Evolutionary conservation across 37 sponge, comb jelly and placozoan genomes (phyloP), one percentile per base, ranked within the genome.

Genomic region (Aphrocallistes beatrix): DNA sequence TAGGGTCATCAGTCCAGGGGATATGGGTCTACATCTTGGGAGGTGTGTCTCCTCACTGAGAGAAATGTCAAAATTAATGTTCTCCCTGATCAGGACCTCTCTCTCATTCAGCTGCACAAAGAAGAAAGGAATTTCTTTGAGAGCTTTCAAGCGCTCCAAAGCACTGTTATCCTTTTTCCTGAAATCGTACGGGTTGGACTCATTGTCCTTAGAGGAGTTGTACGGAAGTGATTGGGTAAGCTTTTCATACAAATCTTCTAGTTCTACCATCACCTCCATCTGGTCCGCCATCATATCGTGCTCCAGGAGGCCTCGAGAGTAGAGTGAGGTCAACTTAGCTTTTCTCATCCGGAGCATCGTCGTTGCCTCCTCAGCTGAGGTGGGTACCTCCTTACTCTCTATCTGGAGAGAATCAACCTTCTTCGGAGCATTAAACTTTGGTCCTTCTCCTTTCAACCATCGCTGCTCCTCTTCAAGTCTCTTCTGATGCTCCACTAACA

Each of bases 81-180:
- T 60, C 25, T 60, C 75, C 34, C 75, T 3, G 10, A 60, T 60
- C 34, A 3, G 10, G n/a, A 60, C 75, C 10, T 60, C 34, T 60
- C 75, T 60, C 6, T 60, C 75, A 60, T 60, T 60, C 32, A 60
- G 75, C 75, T 60, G 75, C 25, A 60, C 34, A 60, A 60, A 60
- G 75, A 60, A 60, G 75, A 25, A 60, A 60, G 75, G 75, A 60
- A 60, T 60, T 30, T 60, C 75, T 60, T 60, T 60, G 17, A 60
- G 75, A 60, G 75, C 34, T 19, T 19, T 60, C 34, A 60, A 30
- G 10, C n/a, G 10, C 6, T 60, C 75, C 8, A 60, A 13, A 3
- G 75, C 75, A 32, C 28, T 19, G 75, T 60, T 60, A 13, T 30
- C n/a, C 6, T 13, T 32, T 30, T 60, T 60, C 75, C 75, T 3